A percentile compares a stretch with the other conserved stretches of the same genome.
phyloP scores from a whole-genome alignment of 2,888 invertebrate species.

The Ochropleura leucogaster region DNA sequence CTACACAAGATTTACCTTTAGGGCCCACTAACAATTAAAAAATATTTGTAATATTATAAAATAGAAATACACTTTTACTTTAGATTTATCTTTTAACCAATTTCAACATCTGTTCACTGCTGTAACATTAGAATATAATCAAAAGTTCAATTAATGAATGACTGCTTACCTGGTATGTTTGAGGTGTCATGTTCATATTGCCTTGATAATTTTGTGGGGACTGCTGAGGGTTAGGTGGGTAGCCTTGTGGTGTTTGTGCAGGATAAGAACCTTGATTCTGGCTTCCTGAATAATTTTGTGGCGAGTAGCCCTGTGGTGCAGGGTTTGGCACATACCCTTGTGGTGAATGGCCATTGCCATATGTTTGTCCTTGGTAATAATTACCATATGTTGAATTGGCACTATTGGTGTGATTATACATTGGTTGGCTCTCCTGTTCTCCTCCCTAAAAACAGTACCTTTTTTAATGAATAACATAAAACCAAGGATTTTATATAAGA shows the following conservation, averaged over 20 bases:
- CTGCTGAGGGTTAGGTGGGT: slow-evolving; percentile 85
- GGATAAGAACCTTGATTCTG: slow-evolving; percentile 80
- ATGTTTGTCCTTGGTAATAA: slow-evolving; percentile 87
- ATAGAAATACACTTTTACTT: background rate
- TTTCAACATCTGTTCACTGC: background rate
- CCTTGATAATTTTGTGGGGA: slow-evolving; percentile 85
- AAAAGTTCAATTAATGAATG: background rate
- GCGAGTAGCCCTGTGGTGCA: slow-evolving; percentile 85
- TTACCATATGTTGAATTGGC: slow-evolving; percentile 85
- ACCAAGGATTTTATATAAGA: background rate
- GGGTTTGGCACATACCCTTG: slow-evolving; percentile 84
- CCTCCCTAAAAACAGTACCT: slow-evolving; percentile 79
- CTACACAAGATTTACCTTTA: background rate
- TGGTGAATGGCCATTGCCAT: slow-evolving; percentile 88
- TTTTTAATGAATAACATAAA: slow-evolving; percentile 1
- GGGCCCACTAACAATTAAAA: too few species aligned
- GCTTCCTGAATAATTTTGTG: slow-evolving; percentile 82
- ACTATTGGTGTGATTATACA: slow-evolving; percentile 86
- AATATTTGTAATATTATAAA: background rate
- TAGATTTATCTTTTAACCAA: background rate
- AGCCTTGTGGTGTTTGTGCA: slow-evolving; percentile 82
- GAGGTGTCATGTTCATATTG: slow-evolving; percentile 86
- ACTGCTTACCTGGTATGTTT: slow-evolving; percentile 88
- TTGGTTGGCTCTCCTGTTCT: slow-evolving; percentile 86
- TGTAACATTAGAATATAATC: background rate